These are phyloP conservation scores for Phyllostomus discolor DNA, from an alignment of 2,113 vertebrate species.

Conservation along the genomic window DNA sequence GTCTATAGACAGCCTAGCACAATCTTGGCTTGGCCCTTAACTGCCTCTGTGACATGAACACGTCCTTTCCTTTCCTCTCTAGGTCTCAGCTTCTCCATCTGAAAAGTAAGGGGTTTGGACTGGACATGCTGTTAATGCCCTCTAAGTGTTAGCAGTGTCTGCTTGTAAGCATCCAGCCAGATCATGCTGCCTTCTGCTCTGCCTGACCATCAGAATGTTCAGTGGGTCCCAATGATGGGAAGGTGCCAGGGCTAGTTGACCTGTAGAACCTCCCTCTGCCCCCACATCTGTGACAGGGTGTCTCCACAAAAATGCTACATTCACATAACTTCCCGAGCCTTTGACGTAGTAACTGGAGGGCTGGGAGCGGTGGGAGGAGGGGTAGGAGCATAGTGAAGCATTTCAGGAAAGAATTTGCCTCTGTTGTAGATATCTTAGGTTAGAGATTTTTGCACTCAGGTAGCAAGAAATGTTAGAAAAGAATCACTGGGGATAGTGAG, in stretches of 20 bases:
- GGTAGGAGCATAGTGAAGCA: neutral
- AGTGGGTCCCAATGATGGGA: neutral
- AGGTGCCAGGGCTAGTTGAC: fast-evolving
- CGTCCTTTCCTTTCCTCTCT: neutral
- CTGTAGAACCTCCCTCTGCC: neutral
- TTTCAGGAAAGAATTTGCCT: neutral
- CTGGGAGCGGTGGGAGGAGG: neutral
- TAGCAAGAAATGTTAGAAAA: conserved; percentile 37
- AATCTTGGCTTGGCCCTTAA: neutral
- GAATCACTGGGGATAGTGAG: neutral
- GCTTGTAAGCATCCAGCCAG: neutral
- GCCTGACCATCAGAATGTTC: neutral
- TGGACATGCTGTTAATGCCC: neutral
- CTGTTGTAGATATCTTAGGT: neutral
- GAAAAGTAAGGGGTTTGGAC: neutral
- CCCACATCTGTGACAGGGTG: neutral
- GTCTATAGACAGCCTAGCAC: neutral
- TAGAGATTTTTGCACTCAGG: conserved; percentile 33
- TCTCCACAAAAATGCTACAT: neutral
- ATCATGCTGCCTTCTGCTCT: neutral
- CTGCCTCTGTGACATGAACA: neutral
- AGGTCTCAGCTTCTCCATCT: neutral
- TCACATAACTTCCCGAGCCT: neutral
- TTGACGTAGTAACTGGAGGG: neutral
- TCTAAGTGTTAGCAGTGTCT: neutral